Base-by-base conservation (phyloP, 2,888 invertebrate species). In the Ephialtes manifestator region DNA sequence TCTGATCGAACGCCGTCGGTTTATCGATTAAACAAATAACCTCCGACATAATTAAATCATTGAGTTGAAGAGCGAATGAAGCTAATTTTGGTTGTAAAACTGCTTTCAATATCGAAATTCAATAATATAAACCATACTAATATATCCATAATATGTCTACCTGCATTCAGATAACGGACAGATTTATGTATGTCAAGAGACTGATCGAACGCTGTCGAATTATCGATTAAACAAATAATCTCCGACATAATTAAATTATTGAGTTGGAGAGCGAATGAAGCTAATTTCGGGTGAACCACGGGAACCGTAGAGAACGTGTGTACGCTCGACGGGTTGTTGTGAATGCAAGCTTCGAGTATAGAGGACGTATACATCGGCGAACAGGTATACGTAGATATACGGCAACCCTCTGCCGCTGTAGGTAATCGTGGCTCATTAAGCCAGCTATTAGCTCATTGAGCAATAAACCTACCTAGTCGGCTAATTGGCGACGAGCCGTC, bases 361-460 rank as follows among this genome's bases (percentile, higher is more conserved):
- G 65, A 18, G 43, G n/a, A 39, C n/a, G 31, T 13, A 65, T 63
- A 39, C 58, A 51, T 53, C 28, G 48, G n/a, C 39, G 8, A 31
- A 28, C 70, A 71, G 48, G 60, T 79, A 79, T 53, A 67, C 68
- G 39, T 55, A 43, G 15, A 63, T 35, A 63, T 18, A 75, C 75
- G 46, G 7, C 35, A 60, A 68, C 70, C 78, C 74, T 81, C 81
- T 74, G 77, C 60, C 83, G 87, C 89, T 86, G 88, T 89, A 89
- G 90, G 90, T 92, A 91, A 92, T 91, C 90, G 90, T 90, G 89
- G 89, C 90, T 92, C 92, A 91, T 92, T 92, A 92, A 89, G 88
- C 89, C 86, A 83, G 74, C 89, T 90, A 92, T 92, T 91, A 92
- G 91, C 91, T 92, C 92, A 92, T 92, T 92, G 92, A 91, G 91